A percentile compares a stretch with the other conserved stretches of the same genome.
phyloP scores from a whole-genome alignment of 2,797 vertebrate genomes.

The Schizopygopsis pylzovi region DNA sequence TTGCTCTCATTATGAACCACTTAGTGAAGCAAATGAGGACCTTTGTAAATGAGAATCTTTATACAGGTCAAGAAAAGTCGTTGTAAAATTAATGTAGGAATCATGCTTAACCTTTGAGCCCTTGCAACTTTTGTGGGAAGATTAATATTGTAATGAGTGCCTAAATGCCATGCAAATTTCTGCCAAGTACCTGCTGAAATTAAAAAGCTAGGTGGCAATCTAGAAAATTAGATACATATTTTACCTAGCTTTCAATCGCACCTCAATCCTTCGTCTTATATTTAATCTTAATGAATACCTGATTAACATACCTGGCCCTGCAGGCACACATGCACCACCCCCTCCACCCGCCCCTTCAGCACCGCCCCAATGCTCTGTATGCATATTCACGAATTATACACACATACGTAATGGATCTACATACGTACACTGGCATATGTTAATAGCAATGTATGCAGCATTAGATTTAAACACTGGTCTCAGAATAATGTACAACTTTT shows the following conservation, averaged over 20 bases:
- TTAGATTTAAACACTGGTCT: neutral
- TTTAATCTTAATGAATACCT: conserved; percentile 65
- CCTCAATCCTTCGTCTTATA: conserved; percentile 52
- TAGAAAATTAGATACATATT: conserved; percentile 67
- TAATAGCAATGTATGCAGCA: neutral
- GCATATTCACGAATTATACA: conserved; percentile 54
- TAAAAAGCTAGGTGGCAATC: conserved; percentile 66
- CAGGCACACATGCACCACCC: conserved; percentile 46
- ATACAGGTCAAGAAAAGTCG: conserved; percentile 49
- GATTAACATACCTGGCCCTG: conserved; percentile 61
- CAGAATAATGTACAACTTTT: neutral
- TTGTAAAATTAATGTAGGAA: conserved; percentile 63
- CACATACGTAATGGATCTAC: conserved; percentile 24
- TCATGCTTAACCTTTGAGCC: conserved; percentile 66
- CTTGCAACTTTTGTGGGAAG: conserved; percentile 56
- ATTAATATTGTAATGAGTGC: conserved; percentile 68
- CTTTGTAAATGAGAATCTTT: conserved; percentile 57
- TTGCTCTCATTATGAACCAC: conserved; percentile 12
- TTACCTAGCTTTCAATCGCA: conserved; percentile 61
- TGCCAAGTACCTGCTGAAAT: conserved; percentile 65
- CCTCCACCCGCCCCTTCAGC: conserved; percentile 34
- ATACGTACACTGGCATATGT: conserved; percentile 25
- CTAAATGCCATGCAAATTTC: conserved; percentile 70
- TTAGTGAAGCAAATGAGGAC: conserved; percentile 47
- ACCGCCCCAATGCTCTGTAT: conserved; percentile 46